Conservation (phyloP, 2,888 invertebrate species). For the Nebria brevicollis region DNA sequence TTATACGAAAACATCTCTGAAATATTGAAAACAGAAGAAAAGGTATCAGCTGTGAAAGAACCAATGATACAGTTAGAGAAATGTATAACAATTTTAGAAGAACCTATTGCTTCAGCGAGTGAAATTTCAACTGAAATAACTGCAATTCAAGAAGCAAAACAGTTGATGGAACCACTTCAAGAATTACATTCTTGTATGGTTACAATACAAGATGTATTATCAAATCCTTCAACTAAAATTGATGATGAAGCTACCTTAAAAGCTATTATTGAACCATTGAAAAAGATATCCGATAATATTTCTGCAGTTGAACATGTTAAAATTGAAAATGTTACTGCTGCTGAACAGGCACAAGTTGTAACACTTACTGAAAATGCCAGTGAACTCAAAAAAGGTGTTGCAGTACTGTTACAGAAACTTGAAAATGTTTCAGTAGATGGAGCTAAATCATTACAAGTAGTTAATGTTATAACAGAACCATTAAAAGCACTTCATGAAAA, state of each 20-base stretch:
- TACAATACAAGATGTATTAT: slow-evolving; percentile 16
- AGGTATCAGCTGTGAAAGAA: slow-evolving; percentile 24
- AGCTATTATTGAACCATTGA: slow-evolving; percentile 14
- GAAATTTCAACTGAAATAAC: slow-evolving; percentile 49
- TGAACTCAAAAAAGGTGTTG: slow-evolving; percentile 48
- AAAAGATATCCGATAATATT: slow-evolving; percentile 32
- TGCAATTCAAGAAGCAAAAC: slow-evolving; percentile 45
- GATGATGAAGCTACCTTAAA: slow-evolving; percentile 25
- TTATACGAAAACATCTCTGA: slow-evolving; percentile 49
- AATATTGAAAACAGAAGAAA: slow-evolving; percentile 37
- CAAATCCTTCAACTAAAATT: slow-evolving; percentile 25
- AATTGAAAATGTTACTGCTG: slow-evolving; percentile 13
- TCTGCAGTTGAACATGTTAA: slow-evolving; percentile 28
- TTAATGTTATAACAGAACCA: slow-evolving; percentile 39
- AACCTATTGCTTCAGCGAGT: slow-evolving; percentile 33
- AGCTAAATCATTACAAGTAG: slow-evolving; percentile 30
- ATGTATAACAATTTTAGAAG: slow-evolving; percentile 25
- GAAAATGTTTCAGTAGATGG: slow-evolving; percentile 36
- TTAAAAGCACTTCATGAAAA: slow-evolving; percentile 37
- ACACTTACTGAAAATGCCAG: slow-evolving; percentile 15
- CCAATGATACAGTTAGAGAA: slow-evolving; percentile 23
- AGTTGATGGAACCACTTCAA: slow-evolving; percentile 25
- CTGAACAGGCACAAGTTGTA: slow-evolving; percentile 20
- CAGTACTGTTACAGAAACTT: slow-evolving; percentile 49
- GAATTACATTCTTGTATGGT: slow-evolving; percentile 35